Conservation (phyloP, 1,140 invertebrate species). For the Macrobrachium rosenbergii region DNA sequence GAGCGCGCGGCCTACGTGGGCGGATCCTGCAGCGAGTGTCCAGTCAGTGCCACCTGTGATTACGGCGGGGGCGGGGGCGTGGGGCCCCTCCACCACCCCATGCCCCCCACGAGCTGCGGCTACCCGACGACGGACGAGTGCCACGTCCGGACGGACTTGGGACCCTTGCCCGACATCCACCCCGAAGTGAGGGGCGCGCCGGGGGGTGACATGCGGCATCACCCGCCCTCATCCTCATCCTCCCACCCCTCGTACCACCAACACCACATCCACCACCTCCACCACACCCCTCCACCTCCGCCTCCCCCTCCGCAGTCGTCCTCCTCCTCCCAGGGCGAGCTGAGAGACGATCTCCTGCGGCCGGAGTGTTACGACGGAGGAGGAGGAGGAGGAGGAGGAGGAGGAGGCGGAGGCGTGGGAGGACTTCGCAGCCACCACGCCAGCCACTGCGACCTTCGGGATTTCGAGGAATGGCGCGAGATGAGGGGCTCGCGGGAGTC, state of each 20-base stretch:
- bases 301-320: background rate
- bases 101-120: slow-evolving; percentile 13
- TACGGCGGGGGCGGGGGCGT: background rate
- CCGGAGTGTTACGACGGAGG: slow-evolving; percentile 51
- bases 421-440: slow-evolving; percentile 59
- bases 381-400: background rate
- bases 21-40: slow-evolving; percentile 49
- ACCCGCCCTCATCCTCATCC: slow-evolving; percentile 40
- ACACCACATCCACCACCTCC: slow-evolving; percentile 5
- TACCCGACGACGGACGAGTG: slow-evolving; percentile 4
- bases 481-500: slow-evolving; percentile 62
- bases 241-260: background rate
- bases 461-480: slow-evolving; percentile 65
- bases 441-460: slow-evolving; percentile 65
- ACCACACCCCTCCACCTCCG: slow-evolving; percentile 32
- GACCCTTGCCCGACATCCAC: slow-evolving; percentile 34
- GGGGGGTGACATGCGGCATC: slow-evolving; percentile 21
- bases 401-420: background rate
- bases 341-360: slow-evolving; percentile 29
- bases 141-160: slow-evolving; percentile 29
- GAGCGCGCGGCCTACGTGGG: slow-evolving; percentile 33
- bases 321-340: slow-evolving; percentile 18
- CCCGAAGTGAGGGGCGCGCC: slow-evolving; percentile 8
- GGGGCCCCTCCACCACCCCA: slow-evolving; percentile 21
- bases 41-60: slow-evolving; percentile 30